A percentile compares a stretch with the other conserved stretches of the same genome.
These are phyloP conservation scores for Drosophila melanica DNA, from an alignment of 1,140 invertebrate genomes.

Conservation along the genomic window DNA sequence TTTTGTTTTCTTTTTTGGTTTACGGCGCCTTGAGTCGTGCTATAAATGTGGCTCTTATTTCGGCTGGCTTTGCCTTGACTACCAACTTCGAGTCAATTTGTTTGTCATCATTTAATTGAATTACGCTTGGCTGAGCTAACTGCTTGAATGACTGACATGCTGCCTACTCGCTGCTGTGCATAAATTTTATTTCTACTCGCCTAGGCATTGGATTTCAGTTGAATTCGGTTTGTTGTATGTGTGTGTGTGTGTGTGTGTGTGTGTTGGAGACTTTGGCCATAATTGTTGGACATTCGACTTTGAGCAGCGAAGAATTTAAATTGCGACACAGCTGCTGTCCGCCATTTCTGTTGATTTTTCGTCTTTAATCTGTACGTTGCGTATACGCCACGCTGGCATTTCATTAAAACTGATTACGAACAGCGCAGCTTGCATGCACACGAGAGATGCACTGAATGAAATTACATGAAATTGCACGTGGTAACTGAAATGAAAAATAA, in stretches of 20 bases:
- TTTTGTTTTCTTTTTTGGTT: neutral
- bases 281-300: slow-evolving; percentile 35
- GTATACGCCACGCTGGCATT: slow-evolving; percentile 63
- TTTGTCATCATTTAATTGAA: slow-evolving; percentile 52
- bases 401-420: slow-evolving; percentile 56
- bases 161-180: neutral
- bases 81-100: slow-evolving; percentile 46
- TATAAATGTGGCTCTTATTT: slow-evolving; percentile 5
- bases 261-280: neutral
- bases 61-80: neutral
- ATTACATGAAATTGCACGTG: slow-evolving; percentile 36
- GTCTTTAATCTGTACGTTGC: slow-evolving; percentile 33
- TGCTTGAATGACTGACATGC: neutral
- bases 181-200: slow-evolving; percentile 2
- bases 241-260: neutral
- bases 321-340: neutral
- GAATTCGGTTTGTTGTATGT: neutral
- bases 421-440: slow-evolving; percentile 24
- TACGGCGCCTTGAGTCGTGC: neutral
- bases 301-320: slow-evolving; percentile 24
- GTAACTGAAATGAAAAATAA: slow-evolving; percentile 27
- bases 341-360: slow-evolving; percentile 29
- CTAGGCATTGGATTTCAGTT: slow-evolving; percentile 32
- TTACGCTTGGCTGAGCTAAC: slow-evolving; percentile 26
- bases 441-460: slow-evolving; percentile 41